Conservation (phyloP, 1,140 invertebrate species). For the Trinorchestia longiramus region DNA sequence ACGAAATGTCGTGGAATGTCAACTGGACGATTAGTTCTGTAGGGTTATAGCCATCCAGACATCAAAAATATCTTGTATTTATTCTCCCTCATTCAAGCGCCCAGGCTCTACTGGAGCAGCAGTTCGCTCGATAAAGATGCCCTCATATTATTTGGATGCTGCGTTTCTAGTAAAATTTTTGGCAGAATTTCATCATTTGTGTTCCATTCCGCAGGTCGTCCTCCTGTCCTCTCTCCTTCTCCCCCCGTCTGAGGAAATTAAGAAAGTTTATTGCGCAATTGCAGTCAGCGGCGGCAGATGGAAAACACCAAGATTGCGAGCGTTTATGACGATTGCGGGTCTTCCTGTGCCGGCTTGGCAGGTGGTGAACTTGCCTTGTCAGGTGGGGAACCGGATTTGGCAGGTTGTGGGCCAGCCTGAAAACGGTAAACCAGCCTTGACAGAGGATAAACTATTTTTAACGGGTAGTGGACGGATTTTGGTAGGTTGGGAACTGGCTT, state of each 20-base stretch:
- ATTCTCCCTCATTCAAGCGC: not conserved
- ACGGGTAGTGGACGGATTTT: no score
- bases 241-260: constrained; percentile 25
- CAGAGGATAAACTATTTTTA: no score
- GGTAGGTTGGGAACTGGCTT: no score
- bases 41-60: not conserved
- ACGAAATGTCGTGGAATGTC: not conserved
- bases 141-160: not conserved
- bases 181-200: constrained; percentile 30
- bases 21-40: not conserved
- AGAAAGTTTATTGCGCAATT: constrained; percentile 55
- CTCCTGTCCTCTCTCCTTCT: not conserved
- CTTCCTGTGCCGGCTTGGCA: not conserved
- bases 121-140: not conserved
- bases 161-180: not conserved
- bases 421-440: no score
- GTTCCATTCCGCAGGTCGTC: not conserved
- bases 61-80: not conserved
- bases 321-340: constrained; percentile 47
- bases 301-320: constrained; percentile 53
- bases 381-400: no score
- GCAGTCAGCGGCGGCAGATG: constrained; percentile 45
- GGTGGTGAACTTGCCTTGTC: not conserved
- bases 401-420: no score
- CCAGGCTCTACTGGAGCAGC: not conserved